Evolutionary conservation across 2,113 vertebrate species (phyloP).

Genomic region (Xiphophorus hellerii): DNA sequence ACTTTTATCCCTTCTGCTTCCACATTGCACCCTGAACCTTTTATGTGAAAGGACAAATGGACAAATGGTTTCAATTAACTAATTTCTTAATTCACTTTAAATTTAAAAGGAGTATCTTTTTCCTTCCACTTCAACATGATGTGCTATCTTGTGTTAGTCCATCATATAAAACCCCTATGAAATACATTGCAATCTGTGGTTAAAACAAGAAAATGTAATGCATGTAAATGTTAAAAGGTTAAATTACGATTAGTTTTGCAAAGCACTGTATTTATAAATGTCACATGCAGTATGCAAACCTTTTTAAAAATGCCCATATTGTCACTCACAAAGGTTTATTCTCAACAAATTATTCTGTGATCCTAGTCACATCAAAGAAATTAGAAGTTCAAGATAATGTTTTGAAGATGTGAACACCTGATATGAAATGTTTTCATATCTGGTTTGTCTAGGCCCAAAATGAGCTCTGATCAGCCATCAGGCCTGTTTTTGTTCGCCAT

Average conservation of each 20-base stretch:
- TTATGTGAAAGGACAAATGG: background rate
- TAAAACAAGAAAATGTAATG: background rate
- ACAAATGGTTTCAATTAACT: background rate
- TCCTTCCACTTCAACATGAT: background rate
- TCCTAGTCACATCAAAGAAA: background rate
- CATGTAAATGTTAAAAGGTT: background rate
- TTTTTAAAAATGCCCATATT: background rate
- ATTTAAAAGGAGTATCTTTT: background rate
- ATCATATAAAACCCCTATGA: background rate
- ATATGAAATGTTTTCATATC: conserved; percentile 2
- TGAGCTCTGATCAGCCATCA: conserved; percentile 26
- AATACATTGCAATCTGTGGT: background rate
- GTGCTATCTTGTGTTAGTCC: background rate
- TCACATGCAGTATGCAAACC: no score
- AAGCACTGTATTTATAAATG: no score
- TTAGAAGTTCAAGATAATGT: conserved; percentile 2
- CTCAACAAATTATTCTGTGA: background rate
- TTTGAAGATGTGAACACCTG: background rate
- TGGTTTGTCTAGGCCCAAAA: background rate
- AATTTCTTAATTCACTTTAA: no score
- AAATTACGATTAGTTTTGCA: background rate
- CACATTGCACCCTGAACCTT: background rate
- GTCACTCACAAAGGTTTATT: background rate
- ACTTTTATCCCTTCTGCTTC: background rate
- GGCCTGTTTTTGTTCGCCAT: conserved; percentile 24